Evolutionary conservation across 1,140 invertebrate species (phyloP).

Genomic region (Aleiodes sp.): DNA sequence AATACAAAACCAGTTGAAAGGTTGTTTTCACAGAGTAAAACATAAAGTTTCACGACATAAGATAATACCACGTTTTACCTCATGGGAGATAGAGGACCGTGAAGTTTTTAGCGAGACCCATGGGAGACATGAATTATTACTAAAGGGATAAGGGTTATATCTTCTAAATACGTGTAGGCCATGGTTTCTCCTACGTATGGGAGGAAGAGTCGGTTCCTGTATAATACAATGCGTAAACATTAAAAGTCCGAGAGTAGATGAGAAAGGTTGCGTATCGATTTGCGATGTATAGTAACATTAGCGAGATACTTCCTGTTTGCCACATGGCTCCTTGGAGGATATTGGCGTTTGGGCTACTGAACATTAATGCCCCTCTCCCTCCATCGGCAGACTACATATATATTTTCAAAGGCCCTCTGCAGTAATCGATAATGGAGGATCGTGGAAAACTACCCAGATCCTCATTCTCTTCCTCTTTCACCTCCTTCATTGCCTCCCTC

Average conservation of each 20-base stretch:
- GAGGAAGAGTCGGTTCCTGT: too few species aligned
- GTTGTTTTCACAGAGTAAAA: neutral
- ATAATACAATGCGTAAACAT: neutral
- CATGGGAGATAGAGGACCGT: constrained; percentile 28
- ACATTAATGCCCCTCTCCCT: constrained; percentile 5
- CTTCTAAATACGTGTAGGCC: neutral
- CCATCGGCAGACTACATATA: constrained; percentile 23
- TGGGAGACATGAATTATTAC: constrained; percentile 49
- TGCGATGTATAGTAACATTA: constrained; percentile 17
- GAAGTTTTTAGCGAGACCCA: constrained; percentile 45
- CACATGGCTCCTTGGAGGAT: constrained; percentile 27
- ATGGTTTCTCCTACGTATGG: neutral
- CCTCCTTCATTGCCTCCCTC: neutral
- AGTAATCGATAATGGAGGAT: constrained; percentile 28
- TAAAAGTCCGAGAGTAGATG: neutral
- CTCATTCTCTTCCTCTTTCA: neutral
- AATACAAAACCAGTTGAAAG: too few species aligned
- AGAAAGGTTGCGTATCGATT: neutral
- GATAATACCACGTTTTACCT: constrained; percentile 45
- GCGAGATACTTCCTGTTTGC: constrained; percentile 19
- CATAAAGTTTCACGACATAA: constrained; percentile 35
- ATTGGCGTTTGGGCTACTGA: neutral
- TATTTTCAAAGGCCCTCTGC: neutral
- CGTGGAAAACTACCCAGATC: neutral
- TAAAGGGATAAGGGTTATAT: constrained; percentile 32